phyloP scores from a whole-genome alignment of 2,797 vertebrate genomes.

The Hybognathus amarus region DNA sequence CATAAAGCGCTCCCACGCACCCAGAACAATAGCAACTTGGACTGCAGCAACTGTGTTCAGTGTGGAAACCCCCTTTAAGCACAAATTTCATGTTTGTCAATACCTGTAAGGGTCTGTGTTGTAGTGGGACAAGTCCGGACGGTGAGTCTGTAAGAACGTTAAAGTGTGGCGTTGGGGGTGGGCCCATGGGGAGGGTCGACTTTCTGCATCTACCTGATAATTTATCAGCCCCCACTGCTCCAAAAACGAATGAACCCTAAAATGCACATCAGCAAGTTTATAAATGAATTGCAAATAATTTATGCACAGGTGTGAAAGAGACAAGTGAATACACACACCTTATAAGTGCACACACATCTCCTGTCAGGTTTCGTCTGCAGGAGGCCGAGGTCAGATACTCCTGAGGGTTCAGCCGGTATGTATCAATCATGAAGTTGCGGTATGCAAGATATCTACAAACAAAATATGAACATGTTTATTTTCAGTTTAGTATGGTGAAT shows the following conservation, averaged over 20 bases:
- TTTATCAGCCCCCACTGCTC: slow-evolving; percentile 99
- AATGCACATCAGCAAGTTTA: slow-evolving; percentile 37
- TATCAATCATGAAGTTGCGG: slow-evolving; percentile 98
- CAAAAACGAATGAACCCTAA: slow-evolving; percentile 92
- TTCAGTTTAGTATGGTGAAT: not conserved
- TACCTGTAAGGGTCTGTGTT: slow-evolving; percentile 93
- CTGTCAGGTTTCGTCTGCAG: slow-evolving; percentile 91
- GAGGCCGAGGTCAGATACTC: slow-evolving; percentile 95
- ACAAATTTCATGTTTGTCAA: not conserved
- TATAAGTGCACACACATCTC: slow-evolving; percentile 94
- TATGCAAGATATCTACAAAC: slow-evolving; percentile 90
- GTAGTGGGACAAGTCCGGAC: slow-evolving; percentile 89
- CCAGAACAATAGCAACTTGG: too few species aligned
- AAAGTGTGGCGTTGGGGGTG: slow-evolving; percentile 95
- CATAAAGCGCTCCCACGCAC: too few species aligned
- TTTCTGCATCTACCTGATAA: slow-evolving; percentile 97
- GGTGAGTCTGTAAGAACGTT: slow-evolving; percentile 92
- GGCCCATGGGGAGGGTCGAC: slow-evolving; percentile 96
- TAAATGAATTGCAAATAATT: not conserved
- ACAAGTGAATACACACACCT: slow-evolving; percentile 74
- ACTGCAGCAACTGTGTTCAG: not conserved
- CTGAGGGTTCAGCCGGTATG: slow-evolving; percentile 94
- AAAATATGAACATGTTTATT: not conserved
- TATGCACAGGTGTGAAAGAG: not conserved
- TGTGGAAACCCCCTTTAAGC: not conserved